Conservation (phyloP, 2,888 invertebrate genomes). For the Pemphredon lugubris region DNA sequence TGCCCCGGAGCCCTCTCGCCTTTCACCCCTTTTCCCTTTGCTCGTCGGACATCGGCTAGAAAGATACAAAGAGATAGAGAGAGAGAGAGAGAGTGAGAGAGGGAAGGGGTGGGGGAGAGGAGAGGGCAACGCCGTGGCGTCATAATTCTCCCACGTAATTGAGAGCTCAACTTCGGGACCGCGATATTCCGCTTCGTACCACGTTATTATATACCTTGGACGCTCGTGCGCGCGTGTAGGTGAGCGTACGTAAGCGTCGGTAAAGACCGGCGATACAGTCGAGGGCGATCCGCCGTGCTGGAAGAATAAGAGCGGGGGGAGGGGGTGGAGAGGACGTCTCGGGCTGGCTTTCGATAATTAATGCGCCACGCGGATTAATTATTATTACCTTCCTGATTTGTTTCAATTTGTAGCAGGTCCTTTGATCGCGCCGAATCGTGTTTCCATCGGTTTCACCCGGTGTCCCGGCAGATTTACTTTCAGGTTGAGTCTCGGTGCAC, state of each 20-base stretch:
- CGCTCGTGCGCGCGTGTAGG: no score
- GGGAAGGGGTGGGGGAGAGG: not conserved
- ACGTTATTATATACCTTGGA: conserved; percentile 11
- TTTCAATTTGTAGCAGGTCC: conserved; percentile 77
- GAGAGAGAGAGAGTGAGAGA: conserved; percentile 23
- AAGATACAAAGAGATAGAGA: conserved; percentile 40
- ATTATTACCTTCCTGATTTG: conserved; percentile 79
- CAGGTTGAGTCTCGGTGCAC: conserved; percentile 28
- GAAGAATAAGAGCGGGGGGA: conserved; percentile 19
- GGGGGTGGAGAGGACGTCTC: conserved; percentile 30
- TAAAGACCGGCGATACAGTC: not conserved
- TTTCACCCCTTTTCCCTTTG: conserved; percentile 54
- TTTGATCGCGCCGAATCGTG: conserved; percentile 78
- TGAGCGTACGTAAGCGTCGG: not conserved
- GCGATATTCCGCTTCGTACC: conserved; percentile 51
- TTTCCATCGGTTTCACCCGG: conserved; percentile 72
- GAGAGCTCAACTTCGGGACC: conserved; percentile 78
- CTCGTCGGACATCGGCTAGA: conserved; percentile 11
- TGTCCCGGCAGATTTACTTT: conserved; percentile 64
- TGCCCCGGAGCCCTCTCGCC: conserved; percentile 64
- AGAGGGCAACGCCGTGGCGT: conserved; percentile 38
- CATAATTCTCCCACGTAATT: conserved; percentile 78
- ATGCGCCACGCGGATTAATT: conserved; percentile 78
- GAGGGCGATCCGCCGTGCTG: not conserved
- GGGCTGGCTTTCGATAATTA: conserved; percentile 69